A percentile compares a stretch with the other conserved stretches of the same genome.
Conservation (phyloP, 2,888 invertebrate species). For the Nycteola revayana region DNA sequence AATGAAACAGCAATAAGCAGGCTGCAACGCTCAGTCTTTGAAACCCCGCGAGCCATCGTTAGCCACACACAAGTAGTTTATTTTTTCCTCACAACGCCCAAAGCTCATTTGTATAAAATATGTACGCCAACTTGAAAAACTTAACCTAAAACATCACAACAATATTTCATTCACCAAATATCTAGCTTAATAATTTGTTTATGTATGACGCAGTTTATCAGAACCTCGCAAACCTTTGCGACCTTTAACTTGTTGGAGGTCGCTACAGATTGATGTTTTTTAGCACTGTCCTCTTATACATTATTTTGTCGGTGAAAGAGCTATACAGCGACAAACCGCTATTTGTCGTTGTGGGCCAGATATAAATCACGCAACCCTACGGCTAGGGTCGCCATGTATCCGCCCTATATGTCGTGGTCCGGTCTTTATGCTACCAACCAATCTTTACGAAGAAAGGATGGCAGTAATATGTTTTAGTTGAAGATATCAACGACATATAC, state of each 20-base stretch:
- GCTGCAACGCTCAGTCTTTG: too few species aligned
- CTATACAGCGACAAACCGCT: conserved; percentile 75
- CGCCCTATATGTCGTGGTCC: conserved; percentile 36
- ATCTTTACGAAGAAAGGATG: conserved; percentile 25
- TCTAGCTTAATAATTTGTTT: neutral
- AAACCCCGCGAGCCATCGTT: too few species aligned
- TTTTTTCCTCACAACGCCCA: too few species aligned
- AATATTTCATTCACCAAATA: too few species aligned
- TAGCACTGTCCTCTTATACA: conserved; percentile 54
- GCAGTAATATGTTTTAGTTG: conserved; percentile 25
- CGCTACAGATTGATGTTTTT: conserved; percentile 41
- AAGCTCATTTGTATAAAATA: too few species aligned
- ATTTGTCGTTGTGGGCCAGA: conserved; percentile 70
- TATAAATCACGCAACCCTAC: conserved; percentile 72
- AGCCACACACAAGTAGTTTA: too few species aligned
- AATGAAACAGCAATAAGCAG: too few species aligned
- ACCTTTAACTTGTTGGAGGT: conserved; percentile 32
- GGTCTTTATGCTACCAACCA: conserved; percentile 37
- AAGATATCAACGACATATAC: conserved; percentile 20
- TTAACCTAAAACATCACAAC: too few species aligned
- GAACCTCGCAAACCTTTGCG: conserved; percentile 29
- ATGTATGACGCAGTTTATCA: conserved; percentile 31
- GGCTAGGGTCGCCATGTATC: conserved; percentile 41
- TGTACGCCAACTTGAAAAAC: too few species aligned
- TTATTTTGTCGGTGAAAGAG: conserved; percentile 68